Evolutionary conservation across 2,888 invertebrate genomes (phyloP), one percentile per base, ranked within the genome.

Genomic region (Dendrolimus houi): DNA sequence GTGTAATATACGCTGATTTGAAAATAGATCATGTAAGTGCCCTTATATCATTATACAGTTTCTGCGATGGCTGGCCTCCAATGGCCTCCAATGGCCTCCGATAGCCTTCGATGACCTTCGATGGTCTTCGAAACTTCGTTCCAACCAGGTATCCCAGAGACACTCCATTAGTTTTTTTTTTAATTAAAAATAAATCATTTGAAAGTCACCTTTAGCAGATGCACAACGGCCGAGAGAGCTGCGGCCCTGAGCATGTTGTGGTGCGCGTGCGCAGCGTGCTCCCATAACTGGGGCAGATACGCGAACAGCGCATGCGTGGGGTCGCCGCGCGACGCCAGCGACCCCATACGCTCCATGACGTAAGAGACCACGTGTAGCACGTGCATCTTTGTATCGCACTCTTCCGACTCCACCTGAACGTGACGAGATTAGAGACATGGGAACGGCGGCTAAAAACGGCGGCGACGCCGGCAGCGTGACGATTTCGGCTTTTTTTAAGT

Each of bases 341-440:
- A 93, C 55, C 93, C 96, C 79, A 96, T 95, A 58, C 97, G 93
- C 85, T 98, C 97, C 70, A 97, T 95, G 75, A 98, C 94, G 77
- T 96, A 95, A 54, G 97, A 97, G 81, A 98, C 93, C 59, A 97
- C 97, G 83, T 95, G 95, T 52, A 99, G 91, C 29, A 98, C 96
- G 79, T 96, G 96, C 96, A 98, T 97, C 94, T 98, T 98, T 1
- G 97, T 97, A 81, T 98, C 98, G 86, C 97, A 97, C 85, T 98
- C 97, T 64, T 94, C 93, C 0, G 96, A 96, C 78, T 97, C 96
- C 77, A 96, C 96, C 71, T 98, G 85, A 53, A n/a, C 6, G 52
- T 1, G 6, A 52, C 13, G 8, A 41, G 29, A 3, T 29, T 6
- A 10, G 2, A 58, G 10, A 14, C 12, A 3, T 14, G 14, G 1